These are phyloP conservation scores for Paedocypris sp. DNA, from an alignment of 2,113 vertebrate genomes.

Conservation along the genomic window DNA sequence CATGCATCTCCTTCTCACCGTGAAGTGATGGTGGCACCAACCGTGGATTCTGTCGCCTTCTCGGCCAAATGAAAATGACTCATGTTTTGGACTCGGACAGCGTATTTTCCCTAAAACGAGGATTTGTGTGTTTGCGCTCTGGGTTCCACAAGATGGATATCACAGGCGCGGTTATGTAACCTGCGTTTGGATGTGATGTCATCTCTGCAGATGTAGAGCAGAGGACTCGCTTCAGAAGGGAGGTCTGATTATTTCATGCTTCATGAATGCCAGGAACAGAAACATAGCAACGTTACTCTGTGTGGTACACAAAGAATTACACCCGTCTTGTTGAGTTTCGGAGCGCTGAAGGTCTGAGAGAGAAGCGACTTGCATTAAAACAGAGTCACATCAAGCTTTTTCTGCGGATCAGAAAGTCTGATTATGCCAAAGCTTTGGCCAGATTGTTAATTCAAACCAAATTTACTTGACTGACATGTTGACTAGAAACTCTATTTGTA, in stretches of 20 bases:
- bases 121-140: conserved; percentile 1
- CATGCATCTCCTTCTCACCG: conserved; percentile 7
- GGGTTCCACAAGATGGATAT: conserved; percentile 8
- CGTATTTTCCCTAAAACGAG: conserved; percentile 9
- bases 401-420: too few relatives aligned
- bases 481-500: too few relatives aligned
- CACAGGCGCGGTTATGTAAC: conserved; percentile 14
- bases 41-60: neutral
- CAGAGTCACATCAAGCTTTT: too few relatives aligned
- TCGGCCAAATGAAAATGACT: conserved; percentile 8
- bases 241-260: neutral
- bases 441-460: too few relatives aligned
- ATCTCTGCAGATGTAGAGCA: conserved; percentile 3
- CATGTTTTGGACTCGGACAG: neutral
- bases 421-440: too few relatives aligned
- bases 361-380: too few relatives aligned
- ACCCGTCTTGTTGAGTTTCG: neutral
- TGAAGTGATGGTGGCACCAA: neutral
- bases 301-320: neutral
- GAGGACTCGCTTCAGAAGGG: conserved; percentile 6
- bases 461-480: too few relatives aligned
- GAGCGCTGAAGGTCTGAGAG: too few relatives aligned
- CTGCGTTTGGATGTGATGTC: neutral
- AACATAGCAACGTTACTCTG: neutral
- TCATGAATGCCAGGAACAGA: neutral